Evolutionary conservation across 2,797 vertebrate species (phyloP).

Genomic region (Chaenodraco wilsoni): DNA sequence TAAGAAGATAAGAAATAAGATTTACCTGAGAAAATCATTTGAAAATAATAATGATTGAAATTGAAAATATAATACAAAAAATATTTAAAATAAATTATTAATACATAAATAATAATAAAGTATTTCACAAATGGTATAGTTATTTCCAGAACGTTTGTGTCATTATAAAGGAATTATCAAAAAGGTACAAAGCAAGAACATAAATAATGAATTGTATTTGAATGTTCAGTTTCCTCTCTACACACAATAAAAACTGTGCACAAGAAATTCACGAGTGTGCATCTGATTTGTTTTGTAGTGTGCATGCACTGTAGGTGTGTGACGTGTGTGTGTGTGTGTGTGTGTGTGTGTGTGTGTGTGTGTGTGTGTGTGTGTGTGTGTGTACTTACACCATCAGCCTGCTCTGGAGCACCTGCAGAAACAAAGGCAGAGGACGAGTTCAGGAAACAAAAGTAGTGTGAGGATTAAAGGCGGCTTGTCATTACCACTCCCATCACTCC

Average conservation of each 20-base stretch:
- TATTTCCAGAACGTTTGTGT: not conserved
- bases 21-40: too few relatives aligned
- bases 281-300: not conserved
- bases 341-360: not conserved
- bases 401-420: slow-evolving; percentile 74
- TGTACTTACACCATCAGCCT: slow-evolving; percentile 75
- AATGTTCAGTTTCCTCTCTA: slow-evolving; percentile 26
- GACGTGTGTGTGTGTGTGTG: too few relatives aligned
- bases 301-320: slow-evolving; percentile 15
- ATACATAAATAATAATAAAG: not conserved
- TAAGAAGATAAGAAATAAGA: too few relatives aligned
- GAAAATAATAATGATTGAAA: too few relatives aligned
- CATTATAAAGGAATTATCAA: not conserved
- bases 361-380: not conserved
- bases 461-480: slow-evolving; percentile 43
- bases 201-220: not conserved
- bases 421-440: slow-evolving; percentile 60
- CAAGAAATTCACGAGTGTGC: slow-evolving; percentile 16
- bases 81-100: not conserved
- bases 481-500: slow-evolving; percentile 4
- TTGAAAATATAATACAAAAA: too few relatives aligned
- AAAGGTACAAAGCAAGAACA: slow-evolving; percentile 6
- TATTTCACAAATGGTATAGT: not conserved
- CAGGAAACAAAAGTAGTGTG: slow-evolving; percentile 56
- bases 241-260: slow-evolving; percentile 35